A percentile compares a stretch with the other conserved stretches of the same genome.
These are phyloP conservation scores for Dolichallabes microphthalmus DNA, from an alignment of 2,113 vertebrate genomes.

Conservation along the genomic window DNA sequence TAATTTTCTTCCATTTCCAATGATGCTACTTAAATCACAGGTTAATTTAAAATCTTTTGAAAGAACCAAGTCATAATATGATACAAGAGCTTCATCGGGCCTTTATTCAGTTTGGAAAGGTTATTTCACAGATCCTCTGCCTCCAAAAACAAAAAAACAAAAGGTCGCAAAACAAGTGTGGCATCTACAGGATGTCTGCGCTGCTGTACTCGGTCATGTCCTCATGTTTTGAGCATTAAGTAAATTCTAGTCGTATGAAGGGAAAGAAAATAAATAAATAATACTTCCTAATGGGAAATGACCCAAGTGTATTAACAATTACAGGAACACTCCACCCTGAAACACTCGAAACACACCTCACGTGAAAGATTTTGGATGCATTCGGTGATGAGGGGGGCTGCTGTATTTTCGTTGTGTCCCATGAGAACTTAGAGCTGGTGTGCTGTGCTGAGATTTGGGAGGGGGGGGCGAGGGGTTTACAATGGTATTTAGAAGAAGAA, in stretches of 20 bases:
- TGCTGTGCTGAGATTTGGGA: too few species aligned
- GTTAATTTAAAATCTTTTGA: not conserved
- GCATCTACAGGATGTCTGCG: not conserved
- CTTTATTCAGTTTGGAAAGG: not conserved
- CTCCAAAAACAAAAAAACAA: not conserved
- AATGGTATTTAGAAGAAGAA: not conserved
- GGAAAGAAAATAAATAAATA: too few species aligned
- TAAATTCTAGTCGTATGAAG: not conserved
- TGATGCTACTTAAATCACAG: not conserved
- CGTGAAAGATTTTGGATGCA: not conserved
- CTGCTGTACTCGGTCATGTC: not conserved
- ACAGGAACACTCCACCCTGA: not conserved
- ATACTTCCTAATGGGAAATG: not conserved
- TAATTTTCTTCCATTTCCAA: not conserved
- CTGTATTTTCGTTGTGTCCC: not conserved
- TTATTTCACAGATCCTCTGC: not conserved
- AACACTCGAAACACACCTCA: not conserved
- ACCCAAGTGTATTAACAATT: not conserved
- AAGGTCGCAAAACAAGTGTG: not conserved
- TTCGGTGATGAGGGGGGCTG: not conserved
- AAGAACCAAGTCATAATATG: not conserved
- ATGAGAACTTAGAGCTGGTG: not conserved
- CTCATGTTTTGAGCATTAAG: not conserved
- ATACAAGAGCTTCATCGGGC: not conserved
- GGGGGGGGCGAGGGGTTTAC: too few species aligned